Percentiles rank a stretch among this genome's conserved stretches.
These are phyloP conservation scores for Aulostomus chinensis DNA, from an alignment of 2,797 vertebrate species.

Conservation along the genomic window DNA sequence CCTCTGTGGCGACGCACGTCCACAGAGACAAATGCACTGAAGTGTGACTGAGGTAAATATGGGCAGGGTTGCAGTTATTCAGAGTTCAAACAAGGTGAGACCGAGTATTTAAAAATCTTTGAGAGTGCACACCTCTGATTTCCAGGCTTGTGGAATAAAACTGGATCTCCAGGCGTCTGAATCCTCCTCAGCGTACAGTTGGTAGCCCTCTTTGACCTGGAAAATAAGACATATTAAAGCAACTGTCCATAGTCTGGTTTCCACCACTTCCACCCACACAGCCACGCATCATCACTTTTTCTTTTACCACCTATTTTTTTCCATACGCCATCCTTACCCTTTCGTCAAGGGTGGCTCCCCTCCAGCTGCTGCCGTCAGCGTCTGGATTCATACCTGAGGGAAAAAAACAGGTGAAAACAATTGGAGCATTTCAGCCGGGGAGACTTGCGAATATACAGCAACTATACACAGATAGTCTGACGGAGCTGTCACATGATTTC, in stretches of 20 bases:
- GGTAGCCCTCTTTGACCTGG: constrained; percentile 32
- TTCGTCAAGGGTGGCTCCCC: constrained; percentile 10
- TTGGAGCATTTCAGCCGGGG: constrained; percentile 1
- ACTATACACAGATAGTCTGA: not conserved
- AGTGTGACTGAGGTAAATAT: constrained; percentile 20
- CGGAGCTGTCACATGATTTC: not conserved
- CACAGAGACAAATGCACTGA: constrained; percentile 22
- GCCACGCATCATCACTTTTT: constrained; percentile 11
- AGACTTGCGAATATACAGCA: not conserved
- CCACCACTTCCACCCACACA: not conserved
- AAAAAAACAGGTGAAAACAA: constrained; percentile 10
- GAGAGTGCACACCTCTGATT: constrained; percentile 60
- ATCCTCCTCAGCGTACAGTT: constrained; percentile 15
- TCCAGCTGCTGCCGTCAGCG: constrained; percentile 13
- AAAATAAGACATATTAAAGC: constrained; percentile 19
- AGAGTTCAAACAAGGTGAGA: constrained; percentile 37
- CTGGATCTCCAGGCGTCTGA: constrained; percentile 36
- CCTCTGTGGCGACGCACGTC: no score
- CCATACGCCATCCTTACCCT: constrained; percentile 33
- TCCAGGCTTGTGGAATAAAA: constrained; percentile 57
- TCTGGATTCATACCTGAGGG: constrained; percentile 34
- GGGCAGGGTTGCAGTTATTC: constrained; percentile 27
- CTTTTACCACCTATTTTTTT: not conserved
- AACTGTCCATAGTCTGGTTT: constrained; percentile 1
- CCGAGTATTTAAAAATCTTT: constrained; percentile 10